Conservation (phyloP, 92 coral and sea anemone species). For the Palythoa caribaeorum region DNA sequence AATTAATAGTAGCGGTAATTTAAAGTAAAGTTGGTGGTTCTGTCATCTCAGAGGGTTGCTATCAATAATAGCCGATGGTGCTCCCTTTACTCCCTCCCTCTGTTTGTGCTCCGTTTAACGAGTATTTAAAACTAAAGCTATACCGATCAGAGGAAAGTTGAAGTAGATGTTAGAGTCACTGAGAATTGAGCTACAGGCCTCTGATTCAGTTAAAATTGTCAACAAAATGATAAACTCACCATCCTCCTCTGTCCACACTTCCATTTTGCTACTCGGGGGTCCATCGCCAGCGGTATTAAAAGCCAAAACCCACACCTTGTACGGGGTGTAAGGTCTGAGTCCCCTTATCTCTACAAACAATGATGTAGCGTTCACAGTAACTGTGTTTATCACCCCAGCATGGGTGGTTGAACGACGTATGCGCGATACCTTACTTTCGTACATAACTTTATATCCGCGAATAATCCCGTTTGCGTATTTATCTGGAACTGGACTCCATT, state of each 20-base stretch:
- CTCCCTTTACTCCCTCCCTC: too few relatives aligned
- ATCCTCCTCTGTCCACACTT: conserved; percentile 89
- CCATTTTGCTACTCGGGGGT: conserved; percentile 64
- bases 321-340: conserved; percentile 75
- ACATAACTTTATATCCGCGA: conserved; percentile 59
- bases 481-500: conserved; percentile 55
- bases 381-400: conserved; percentile 66
- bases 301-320: conserved; percentile 73
- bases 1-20: too few relatives aligned
- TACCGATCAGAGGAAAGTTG: too few relatives aligned
- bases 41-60: too few relatives aligned
- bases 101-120: not conserved
- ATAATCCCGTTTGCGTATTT: conserved; percentile 53
- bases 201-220: not conserved
- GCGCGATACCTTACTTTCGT: conserved; percentile 19
- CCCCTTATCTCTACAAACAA: conserved; percentile 73
- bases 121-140: too few relatives aligned
- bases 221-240: conserved; percentile 58
- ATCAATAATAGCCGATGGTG: too few relatives aligned
- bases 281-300: conserved; percentile 80
- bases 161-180: not conserved
- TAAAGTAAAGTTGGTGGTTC: too few relatives aligned
- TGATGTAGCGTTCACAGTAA: conserved; percentile 69
- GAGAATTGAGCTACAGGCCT: too few relatives aligned
- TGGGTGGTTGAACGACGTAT: conserved; percentile 28